These are phyloP conservation scores for Formica selysi DNA, from an alignment of 1,140 invertebrate genomes.

Conservation along the genomic window DNA sequence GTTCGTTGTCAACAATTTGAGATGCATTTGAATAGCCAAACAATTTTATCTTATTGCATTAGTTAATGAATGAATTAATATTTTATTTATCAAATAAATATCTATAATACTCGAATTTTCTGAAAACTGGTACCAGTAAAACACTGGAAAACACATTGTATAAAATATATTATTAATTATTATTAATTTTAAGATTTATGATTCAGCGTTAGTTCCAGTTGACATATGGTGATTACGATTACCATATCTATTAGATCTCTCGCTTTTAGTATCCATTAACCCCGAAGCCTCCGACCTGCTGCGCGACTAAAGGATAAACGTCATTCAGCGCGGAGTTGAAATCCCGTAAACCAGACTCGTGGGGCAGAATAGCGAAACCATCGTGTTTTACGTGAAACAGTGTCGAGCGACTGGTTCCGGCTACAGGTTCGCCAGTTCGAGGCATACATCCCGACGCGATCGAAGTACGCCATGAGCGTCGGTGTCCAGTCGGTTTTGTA, in stretches of 20 bases:
- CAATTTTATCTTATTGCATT: neutral
- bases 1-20: constrained; percentile 11
- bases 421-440: constrained; percentile 76
- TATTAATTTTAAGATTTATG: neutral
- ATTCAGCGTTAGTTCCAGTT: neutral
- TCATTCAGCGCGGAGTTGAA: constrained; percentile 41
- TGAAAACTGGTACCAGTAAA: neutral
- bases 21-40: neutral
- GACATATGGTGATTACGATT: neutral
- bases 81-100: constrained; percentile 7
- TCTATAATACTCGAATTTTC: neutral
- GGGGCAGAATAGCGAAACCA: constrained; percentile 69
- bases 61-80: neutral
- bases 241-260: neutral
- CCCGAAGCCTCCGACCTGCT: constrained; percentile 13
- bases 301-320: constrained; percentile 38
- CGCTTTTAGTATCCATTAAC: constrained; percentile 22
- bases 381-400: constrained; percentile 62
- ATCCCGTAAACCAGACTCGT: constrained; percentile 68
- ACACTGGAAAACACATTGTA: neutral
- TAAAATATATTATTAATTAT: neutral
- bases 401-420: constrained; percentile 65
- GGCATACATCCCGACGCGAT: constrained; percentile 64
- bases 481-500: constrained; percentile 55
- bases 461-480: constrained; percentile 60